These are phyloP conservation scores for Erithacus rubecula DNA, from an alignment of 2,797 vertebrate species.

Conservation along the genomic window DNA sequence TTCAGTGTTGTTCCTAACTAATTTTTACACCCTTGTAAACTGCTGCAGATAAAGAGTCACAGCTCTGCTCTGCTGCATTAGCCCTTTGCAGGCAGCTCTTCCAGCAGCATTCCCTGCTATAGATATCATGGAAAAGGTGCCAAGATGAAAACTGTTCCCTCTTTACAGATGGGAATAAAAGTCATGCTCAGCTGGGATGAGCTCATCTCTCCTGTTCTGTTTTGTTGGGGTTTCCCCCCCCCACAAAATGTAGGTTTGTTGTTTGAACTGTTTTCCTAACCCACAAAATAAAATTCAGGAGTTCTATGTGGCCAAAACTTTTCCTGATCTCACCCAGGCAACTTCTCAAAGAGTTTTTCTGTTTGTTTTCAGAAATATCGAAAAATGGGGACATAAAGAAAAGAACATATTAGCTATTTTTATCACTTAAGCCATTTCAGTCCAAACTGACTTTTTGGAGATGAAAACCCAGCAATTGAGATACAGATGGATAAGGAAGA, in stretches of 20 bases:
- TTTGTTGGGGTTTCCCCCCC: fast-evolving
- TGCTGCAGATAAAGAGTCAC: background rate
- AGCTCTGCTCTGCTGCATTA: background rate
- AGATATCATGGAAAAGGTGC: background rate
- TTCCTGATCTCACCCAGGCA: background rate
- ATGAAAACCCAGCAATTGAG: background rate
- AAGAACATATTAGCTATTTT: background rate
- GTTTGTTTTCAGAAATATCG: background rate
- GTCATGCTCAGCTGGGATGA: background rate
- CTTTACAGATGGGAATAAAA: background rate
- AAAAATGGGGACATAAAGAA: background rate
- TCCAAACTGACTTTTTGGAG: slow-evolving; percentile 5
- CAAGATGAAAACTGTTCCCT: background rate
- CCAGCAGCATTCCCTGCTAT: background rate
- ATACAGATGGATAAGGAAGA: slow-evolving; percentile 21
- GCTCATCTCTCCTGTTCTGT: background rate
- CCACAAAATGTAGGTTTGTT: background rate
- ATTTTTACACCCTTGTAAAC: slow-evolving; percentile 24
- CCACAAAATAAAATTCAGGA: background rate
- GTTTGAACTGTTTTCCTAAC: background rate
- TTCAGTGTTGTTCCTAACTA: background rate
- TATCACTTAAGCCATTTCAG: background rate
- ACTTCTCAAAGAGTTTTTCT: background rate
- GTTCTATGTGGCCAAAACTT: background rate
- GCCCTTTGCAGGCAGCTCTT: background rate